Evolutionary conservation across 2,797 vertebrate genomes (phyloP).

Genomic region (Lycodopsis pacificus): DNA sequence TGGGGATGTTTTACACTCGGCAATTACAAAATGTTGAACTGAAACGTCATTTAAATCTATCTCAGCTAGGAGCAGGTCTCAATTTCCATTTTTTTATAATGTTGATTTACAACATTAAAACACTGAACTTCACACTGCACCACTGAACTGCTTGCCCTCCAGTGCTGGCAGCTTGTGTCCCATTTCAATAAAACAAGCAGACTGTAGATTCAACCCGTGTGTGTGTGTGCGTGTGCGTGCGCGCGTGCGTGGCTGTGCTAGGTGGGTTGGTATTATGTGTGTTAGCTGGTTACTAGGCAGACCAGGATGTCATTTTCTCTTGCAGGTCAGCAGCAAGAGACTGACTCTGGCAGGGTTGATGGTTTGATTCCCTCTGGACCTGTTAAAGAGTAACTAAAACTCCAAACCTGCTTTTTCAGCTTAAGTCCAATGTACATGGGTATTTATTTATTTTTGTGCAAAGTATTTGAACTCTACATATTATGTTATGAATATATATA

Average conservation of each 20-base stretch:
- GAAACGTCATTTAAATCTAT: background rate
- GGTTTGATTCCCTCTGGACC: conserved; percentile 10
- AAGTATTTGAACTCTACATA: background rate
- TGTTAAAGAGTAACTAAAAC: background rate
- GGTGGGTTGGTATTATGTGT: conserved; percentile 7
- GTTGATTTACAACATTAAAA: background rate
- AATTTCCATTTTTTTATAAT: background rate
- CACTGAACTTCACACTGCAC: background rate
- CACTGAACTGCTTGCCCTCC: conserved; percentile 8
- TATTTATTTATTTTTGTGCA: background rate
- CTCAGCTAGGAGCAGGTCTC: background rate
- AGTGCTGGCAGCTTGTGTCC: conserved; percentile 24
- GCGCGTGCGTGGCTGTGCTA: background rate
- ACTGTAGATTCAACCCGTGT: conserved; percentile 33
- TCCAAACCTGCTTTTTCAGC: background rate
- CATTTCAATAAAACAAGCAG: conserved; percentile 29
- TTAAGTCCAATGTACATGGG: background rate
- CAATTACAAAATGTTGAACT: conserved; percentile 10
- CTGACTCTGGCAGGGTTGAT: background rate
- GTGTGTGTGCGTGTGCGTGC: background rate
- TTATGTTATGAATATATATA: background rate
- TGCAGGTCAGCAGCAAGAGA: background rate
- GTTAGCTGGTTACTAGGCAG: conserved; percentile 53
- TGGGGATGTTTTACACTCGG: background rate
- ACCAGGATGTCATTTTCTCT: conserved; percentile 7